A percentile compares a stretch with the other conserved stretches of the same genome.
phyloP scores from a whole-genome alignment of 2,888 invertebrate species.

The Homarus gammarus region DNA sequence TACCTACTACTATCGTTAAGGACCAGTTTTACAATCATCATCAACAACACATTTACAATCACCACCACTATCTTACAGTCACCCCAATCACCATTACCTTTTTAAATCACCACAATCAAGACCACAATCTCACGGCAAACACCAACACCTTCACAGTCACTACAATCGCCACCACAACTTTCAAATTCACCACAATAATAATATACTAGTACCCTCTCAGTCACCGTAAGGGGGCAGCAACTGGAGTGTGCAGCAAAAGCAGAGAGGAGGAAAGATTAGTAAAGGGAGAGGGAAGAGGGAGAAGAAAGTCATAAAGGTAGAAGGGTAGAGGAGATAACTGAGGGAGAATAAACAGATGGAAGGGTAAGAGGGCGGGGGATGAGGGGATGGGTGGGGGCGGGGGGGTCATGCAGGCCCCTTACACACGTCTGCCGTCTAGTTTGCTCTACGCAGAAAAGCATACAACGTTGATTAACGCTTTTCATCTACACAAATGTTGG shows the following conservation, averaged over 20 bases:
- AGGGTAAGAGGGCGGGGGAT: background rate
- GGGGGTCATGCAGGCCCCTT: background rate
- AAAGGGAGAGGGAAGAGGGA: background rate
- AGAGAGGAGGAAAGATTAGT: background rate
- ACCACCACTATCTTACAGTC: no score
- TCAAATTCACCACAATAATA: no score
- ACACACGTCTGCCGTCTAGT: background rate
- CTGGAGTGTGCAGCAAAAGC: background rate
- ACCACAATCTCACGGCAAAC: no score
- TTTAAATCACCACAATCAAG: no score
- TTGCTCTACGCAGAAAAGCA: background rate
- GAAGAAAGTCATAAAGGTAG: background rate
- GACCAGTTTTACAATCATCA: no score
- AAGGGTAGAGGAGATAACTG: background rate
- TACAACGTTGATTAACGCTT: conserved; percentile 34
- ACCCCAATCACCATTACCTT: no score
- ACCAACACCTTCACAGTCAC: no score
- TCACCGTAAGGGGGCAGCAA: no score
- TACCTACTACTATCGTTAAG: no score
- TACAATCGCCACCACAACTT: no score
- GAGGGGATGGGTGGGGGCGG: background rate
- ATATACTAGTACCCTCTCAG: no score
- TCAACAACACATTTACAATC: no score
- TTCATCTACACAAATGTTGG: conserved; percentile 42
- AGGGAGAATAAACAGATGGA: background rate